A percentile compares a stretch with the other conserved stretches of the same genome.
Evolutionary conservation across 2,888 invertebrate genomes (phyloP).

Genomic region (Caenorhabditis sp.): DNA sequence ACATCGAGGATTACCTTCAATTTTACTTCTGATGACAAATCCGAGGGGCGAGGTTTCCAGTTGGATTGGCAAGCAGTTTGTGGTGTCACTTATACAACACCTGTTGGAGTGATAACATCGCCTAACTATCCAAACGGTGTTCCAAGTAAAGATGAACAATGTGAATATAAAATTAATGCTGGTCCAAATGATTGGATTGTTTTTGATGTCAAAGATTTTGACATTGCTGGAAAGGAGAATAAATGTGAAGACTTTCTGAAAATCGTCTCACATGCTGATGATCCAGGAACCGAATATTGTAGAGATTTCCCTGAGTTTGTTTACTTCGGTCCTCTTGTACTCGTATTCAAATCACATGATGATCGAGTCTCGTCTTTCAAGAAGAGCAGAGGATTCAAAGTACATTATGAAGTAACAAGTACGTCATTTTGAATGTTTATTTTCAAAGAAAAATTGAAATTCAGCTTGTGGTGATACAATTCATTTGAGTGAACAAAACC

Average conservation of each 20-base stretch:
- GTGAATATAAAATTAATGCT: constrained; percentile 64
- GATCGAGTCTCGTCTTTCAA: constrained; percentile 44
- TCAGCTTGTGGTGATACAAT: not conserved
- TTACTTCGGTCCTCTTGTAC: not conserved
- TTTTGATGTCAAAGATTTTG: constrained; percentile 29
- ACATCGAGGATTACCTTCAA: constrained; percentile 62
- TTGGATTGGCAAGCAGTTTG: constrained; percentile 63
- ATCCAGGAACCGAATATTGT: too few species aligned
- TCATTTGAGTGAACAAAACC: not conserved
- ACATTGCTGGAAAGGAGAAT: constrained; percentile 21
- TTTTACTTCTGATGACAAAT: constrained; percentile 59
- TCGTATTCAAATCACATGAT: constrained; percentile 59
- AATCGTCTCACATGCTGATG: too few species aligned
- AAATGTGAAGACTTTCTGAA: constrained; percentile 59
- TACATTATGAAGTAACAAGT: constrained; percentile 61
- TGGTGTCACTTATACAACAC: constrained; percentile 52
- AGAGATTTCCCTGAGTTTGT: too few species aligned
- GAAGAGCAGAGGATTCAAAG: constrained; percentile 60
- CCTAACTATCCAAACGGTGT: constrained; percentile 66
- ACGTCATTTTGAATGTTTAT: not conserved
- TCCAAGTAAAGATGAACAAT: constrained; percentile 57
- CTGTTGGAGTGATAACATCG: constrained; percentile 64
- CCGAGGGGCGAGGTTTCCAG: constrained; percentile 60
- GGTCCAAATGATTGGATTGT: constrained; percentile 25
- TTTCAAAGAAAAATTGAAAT: not conserved